Evolutionary conservation across 1,140 invertebrate genomes (phyloP), one percentile per base, ranked within the genome.

Genomic region (Arctopsyche grandis): DNA sequence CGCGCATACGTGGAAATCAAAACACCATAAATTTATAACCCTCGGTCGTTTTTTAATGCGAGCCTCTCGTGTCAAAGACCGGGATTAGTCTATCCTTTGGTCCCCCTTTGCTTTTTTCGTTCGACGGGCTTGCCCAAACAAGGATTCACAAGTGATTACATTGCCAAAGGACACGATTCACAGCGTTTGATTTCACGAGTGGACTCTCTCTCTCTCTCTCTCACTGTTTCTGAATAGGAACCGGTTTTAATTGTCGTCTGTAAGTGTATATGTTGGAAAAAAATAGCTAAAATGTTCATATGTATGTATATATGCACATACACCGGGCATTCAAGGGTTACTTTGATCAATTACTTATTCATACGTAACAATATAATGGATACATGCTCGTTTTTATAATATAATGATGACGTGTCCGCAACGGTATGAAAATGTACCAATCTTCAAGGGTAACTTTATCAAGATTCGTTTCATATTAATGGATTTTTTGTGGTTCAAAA

Each of bases 101-200:
- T n/a, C 52, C 52, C n/a, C 21, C 52, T n/a, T 38, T 7, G 52
- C 10, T 58, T 58, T 58, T 58, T 58, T 58, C 3, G 5, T 58
- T 58, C 3, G 5, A 58, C 14, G 29, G 29, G 29, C 29, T 38
- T 38, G 29, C 29, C 29, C 29, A 66, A 24, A 66, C 63, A 22
- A 52, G 71, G 71, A 58, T 48, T 29, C 71, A 75, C 71, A 58
- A 75, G 29, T 26, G 71, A 76, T 44, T 66, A 12, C 75, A n/a
- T 46, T 44, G 75, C 21, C 75, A 38, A 38, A 66, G 75, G 75
- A 71, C 69, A 71, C 69, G 69, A 71, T 76, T 76, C 56, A 76
- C 56, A 76, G 75, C 75, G 26, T 76, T 76, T 76, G 75, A 76
- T 76, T 76, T 76, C 60, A 76, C 75, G 75, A 76, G 75, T 63